A percentile compares a stretch with the other conserved stretches of the same genome.
These are phyloP conservation scores for Ibycter americanus DNA, from an alignment of 2,797 vertebrate species.

Conservation along the genomic window DNA sequence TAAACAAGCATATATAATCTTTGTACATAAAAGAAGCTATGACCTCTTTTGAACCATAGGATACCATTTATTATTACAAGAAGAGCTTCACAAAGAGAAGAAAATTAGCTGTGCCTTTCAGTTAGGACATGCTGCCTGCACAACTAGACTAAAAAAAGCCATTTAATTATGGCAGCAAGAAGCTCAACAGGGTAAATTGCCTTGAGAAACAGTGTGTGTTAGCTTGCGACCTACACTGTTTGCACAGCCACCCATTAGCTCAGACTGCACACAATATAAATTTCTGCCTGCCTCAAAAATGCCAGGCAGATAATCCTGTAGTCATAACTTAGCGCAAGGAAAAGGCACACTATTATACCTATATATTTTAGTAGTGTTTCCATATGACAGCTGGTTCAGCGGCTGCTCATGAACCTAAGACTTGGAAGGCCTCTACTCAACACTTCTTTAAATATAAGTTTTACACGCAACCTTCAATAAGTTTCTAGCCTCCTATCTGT, in stretches of 20 bases:
- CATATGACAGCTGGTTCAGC: not conserved
- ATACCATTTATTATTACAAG: not conserved
- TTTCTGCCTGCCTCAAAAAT: not conserved
- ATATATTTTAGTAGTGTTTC: not conserved
- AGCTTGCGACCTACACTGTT: not conserved
- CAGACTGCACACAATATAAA: not conserved
- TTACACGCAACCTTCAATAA: not conserved
- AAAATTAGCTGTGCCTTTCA: slow-evolving; percentile 39
- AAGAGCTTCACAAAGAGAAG: not conserved
- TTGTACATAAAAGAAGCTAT: slow-evolving; percentile 7
- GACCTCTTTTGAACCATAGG: slow-evolving; percentile 1
- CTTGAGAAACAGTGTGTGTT: not conserved
- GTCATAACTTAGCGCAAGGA: not conserved
- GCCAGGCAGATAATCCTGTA: not conserved
- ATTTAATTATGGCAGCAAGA: slow-evolving; percentile 24
- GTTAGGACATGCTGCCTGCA: not conserved
- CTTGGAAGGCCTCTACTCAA: not conserved
- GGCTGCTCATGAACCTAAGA: not conserved
- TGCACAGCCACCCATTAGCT: not conserved
- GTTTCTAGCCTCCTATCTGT: not conserved
- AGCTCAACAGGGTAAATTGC: not conserved
- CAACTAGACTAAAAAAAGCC: not conserved
- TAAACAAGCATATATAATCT: not conserved
- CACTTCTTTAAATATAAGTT: not conserved
- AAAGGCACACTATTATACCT: not conserved